These are phyloP conservation scores for Malacosoma neustria DNA, from an alignment of 2,888 invertebrate genomes.

Conservation along the genomic window DNA sequence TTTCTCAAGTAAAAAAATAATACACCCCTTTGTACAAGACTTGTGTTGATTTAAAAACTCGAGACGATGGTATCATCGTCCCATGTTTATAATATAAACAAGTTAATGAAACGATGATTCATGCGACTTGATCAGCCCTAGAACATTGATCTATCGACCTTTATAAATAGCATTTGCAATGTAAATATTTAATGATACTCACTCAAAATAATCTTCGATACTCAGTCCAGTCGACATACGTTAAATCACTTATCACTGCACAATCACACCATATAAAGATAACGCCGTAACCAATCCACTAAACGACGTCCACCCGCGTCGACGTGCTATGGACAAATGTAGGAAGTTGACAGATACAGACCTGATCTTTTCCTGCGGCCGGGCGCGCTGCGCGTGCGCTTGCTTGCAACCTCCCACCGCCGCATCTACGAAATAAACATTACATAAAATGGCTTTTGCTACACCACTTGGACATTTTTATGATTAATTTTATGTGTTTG, in stretches of 20 bases:
- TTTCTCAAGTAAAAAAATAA: too few species aligned
- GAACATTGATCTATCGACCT: too few species aligned
- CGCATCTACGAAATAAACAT: constrained; percentile 49
- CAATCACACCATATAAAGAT: constrained; percentile 10
- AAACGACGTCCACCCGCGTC: constrained; percentile 31
- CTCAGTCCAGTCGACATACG: constrained; percentile 19
- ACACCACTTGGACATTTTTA: too few species aligned
- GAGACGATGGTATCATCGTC: too few species aligned
- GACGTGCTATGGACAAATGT: constrained; percentile 43
- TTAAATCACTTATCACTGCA: constrained; percentile 1
- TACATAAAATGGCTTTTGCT: constrained; percentile 58
- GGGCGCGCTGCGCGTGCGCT: constrained; percentile 47
- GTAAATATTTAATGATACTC: constrained; percentile 10
- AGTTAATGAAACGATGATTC: too few species aligned
- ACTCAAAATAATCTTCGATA: constrained; percentile 19
- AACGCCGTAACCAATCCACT: constrained; percentile 5
- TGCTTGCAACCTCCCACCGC: constrained; percentile 56
- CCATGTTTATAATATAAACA: too few species aligned
- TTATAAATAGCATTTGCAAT: too few species aligned
- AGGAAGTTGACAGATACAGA: constrained; percentile 36
- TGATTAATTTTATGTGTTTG: too few species aligned
- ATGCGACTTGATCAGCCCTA: too few species aligned
- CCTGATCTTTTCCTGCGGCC: constrained; percentile 52
- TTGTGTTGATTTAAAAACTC: too few species aligned
- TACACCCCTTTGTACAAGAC: too few species aligned